Evolutionary conservation across 2,113 vertebrate species (phyloP).

Genomic region (Nibea coibor): DNA sequence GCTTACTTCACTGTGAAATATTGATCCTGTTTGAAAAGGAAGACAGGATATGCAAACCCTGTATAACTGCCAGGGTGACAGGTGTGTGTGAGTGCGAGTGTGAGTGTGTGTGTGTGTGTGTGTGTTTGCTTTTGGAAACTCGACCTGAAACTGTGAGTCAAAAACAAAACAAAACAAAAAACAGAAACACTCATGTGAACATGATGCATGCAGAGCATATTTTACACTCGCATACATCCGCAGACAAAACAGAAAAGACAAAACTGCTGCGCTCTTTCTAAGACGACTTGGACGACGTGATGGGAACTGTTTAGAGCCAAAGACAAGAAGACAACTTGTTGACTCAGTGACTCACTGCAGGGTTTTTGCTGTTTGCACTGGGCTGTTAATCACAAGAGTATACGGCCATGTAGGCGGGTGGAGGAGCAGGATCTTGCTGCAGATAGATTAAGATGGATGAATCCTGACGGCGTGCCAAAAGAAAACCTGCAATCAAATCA

Average conservation of each 20-base stretch:
- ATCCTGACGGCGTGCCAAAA: constrained; percentile 1
- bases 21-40: constrained; percentile 65
- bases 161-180: constrained; percentile 1
- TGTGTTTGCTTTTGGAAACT: constrained; percentile 44
- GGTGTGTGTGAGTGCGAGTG: constrained; percentile 45
- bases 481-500: neutral
- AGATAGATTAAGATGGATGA: constrained; percentile 33
- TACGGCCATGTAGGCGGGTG: constrained; percentile 56
- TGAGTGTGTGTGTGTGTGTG: constrained; percentile 37
- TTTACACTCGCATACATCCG: neutral
- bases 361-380: constrained; percentile 61
- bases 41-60: constrained; percentile 63
- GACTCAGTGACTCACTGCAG: constrained; percentile 73
- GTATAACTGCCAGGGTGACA: constrained; percentile 51
- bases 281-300: constrained; percentile 32
- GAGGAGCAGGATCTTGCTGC: constrained; percentile 56
- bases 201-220: neutral
- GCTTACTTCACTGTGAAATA: constrained; percentile 30
- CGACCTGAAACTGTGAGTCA: constrained; percentile 34
- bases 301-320: constrained; percentile 46
- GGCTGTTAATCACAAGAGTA: constrained; percentile 52
- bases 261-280: neutral
- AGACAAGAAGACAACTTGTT: constrained; percentile 63
- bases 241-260: neutral
- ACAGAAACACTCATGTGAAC: neutral